A percentile compares a stretch with the other conserved stretches of the same genome.
Conservation (phyloP, 2,113 vertebrate species). For the Pedetes capensis region DNA sequence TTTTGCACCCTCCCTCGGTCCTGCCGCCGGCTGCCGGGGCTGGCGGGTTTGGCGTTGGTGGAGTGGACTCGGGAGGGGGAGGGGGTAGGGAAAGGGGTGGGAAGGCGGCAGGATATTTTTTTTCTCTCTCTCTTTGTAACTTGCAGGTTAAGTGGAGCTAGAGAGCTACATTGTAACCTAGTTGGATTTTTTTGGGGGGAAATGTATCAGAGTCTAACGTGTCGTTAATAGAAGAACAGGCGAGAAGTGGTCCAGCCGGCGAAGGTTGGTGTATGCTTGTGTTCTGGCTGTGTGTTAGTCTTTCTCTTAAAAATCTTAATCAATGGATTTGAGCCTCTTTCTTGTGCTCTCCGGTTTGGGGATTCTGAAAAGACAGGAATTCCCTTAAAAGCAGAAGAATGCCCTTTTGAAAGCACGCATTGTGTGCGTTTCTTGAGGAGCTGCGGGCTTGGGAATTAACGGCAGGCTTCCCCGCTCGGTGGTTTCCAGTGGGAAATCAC, state of each 20-base stretch:
- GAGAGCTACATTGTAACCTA: constrained; percentile 79
- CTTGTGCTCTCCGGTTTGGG: constrained; percentile 62
- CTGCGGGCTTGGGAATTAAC: constrained; percentile 67
- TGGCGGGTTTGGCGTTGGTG: constrained; percentile 65
- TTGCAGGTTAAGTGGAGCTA: constrained; percentile 84
- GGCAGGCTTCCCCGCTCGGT: constrained; percentile 56
- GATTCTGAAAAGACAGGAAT: constrained; percentile 80
- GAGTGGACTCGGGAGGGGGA: constrained; percentile 67
- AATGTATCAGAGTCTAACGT: constrained; percentile 72
- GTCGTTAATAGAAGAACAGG: constrained; percentile 77
- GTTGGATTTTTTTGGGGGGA: constrained; percentile 42
- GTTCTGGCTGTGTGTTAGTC: constrained; percentile 65
- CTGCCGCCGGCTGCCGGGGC: constrained; percentile 53
- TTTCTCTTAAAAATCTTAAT: constrained; percentile 62
- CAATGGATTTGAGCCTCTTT: constrained; percentile 64
- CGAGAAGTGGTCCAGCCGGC: constrained; percentile 73
- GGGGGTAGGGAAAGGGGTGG: constrained; percentile 67
- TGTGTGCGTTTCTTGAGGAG: constrained; percentile 68
- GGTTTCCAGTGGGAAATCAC: constrained; percentile 68
- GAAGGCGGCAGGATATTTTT: constrained; percentile 64
- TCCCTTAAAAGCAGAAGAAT: constrained; percentile 69
- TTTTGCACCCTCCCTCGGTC: constrained; percentile 67
- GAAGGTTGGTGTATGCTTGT: constrained; percentile 77
- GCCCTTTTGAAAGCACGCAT: constrained; percentile 65
- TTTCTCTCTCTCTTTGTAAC: constrained; percentile 70